Percentiles rank a stretch among this genome's conserved stretches.
Evolutionary conservation across 2,888 invertebrate genomes (phyloP).

Genomic region (Hirtodrosophila confusa): DNA sequence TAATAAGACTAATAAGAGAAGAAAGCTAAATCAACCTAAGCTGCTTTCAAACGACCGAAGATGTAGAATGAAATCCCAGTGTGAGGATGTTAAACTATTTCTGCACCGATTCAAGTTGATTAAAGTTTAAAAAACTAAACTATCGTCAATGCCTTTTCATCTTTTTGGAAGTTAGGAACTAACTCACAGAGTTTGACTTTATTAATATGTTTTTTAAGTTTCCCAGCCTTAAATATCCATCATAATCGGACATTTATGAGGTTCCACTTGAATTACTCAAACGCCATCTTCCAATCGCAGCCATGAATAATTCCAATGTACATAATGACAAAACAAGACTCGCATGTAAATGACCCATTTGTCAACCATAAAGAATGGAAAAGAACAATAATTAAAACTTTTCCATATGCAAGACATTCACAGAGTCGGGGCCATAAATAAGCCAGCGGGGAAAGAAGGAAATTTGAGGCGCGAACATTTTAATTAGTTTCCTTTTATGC

Average conservation of each 20-base stretch:
- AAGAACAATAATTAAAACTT: constrained; percentile 29
- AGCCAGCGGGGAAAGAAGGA: constrained; percentile 40
- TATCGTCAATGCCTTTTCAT: no score
- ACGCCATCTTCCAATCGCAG: constrained; percentile 18
- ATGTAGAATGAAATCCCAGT: no score
- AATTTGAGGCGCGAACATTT: constrained; percentile 82
- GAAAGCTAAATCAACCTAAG: no score
- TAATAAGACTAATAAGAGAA: no score
- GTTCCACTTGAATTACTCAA: constrained; percentile 2
- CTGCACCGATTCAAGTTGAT: no score
- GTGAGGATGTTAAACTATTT: no score
- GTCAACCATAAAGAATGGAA: constrained; percentile 55
- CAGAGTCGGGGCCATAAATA: constrained; percentile 53
- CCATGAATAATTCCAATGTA: constrained; percentile 65
- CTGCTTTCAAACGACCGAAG: no score
- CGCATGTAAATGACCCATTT: constrained; percentile 73
- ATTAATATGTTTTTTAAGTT: no score
- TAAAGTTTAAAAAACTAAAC: no score
- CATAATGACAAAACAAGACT: constrained; percentile 16
- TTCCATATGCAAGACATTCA: constrained; percentile 72
- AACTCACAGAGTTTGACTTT: no score
- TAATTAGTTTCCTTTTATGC: constrained; percentile 81
- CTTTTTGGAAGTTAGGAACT: no score
- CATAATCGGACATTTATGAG: background rate
- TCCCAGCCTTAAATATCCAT: no score